phyloP scores from a whole-genome alignment of 1,140 invertebrate species.

The Drosophila melanogaster region Release_6_plus_ISO1_MT NT_037436.4:14168001-14168500 shows the following conservation, averaged over 20 bases:
- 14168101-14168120: slow-evolving; percentile 82
- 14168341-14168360: not conserved
- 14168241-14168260: slow-evolving; percentile 29
- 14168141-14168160: slow-evolving; percentile 82
- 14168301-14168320: too few relatives aligned
- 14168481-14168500: too few relatives aligned
- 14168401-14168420: too few relatives aligned
- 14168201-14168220: slow-evolving; percentile 8
- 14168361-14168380: too few relatives aligned
- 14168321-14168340: not conserved
- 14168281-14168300: slow-evolving; percentile 16
- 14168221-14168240: slow-evolving; percentile 3
- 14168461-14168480: too few relatives aligned
- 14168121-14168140: slow-evolving; percentile 79
- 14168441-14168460: too few relatives aligned
- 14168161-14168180: slow-evolving; percentile 56
- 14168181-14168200: slow-evolving; percentile 25
- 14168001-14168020: slow-evolving; percentile 49
- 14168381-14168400: too few relatives aligned
- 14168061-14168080: slow-evolving; percentile 47
- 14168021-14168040: slow-evolving; percentile 46
- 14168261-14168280: slow-evolving; percentile 29
- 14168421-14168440: too few relatives aligned
- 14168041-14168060: slow-evolving; percentile 40
- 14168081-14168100: slow-evolving; percentile 78